phyloP scores from a whole-genome alignment of 2,797 vertebrate species.

The Petrocephalus schoutedeni region DNA sequence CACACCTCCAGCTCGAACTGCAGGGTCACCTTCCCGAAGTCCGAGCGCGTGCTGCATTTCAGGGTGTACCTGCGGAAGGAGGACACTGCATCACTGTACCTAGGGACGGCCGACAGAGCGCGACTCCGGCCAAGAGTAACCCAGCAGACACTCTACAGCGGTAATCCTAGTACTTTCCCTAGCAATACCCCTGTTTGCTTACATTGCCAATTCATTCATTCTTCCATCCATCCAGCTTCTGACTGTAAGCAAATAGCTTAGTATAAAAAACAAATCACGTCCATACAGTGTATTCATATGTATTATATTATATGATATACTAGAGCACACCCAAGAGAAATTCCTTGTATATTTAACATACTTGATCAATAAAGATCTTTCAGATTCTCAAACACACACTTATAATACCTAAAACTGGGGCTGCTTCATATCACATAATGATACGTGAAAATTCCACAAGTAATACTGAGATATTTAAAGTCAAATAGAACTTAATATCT shows the following conservation, averaged over 20 bases:
- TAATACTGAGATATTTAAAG: neutral
- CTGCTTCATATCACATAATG: neutral
- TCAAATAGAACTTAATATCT: neutral
- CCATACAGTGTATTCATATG: neutral
- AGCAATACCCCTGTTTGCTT: neutral
- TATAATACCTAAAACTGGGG: neutral
- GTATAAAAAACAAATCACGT: neutral
- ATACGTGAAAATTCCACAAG: neutral
- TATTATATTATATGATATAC: neutral
- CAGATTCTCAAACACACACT: neutral
- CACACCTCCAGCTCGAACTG: slow-evolving; percentile 92
- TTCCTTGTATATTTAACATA: neutral
- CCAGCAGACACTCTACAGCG: neutral
- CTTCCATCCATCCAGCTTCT: neutral
- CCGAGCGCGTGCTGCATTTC: slow-evolving; percentile 79
- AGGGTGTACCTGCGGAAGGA: slow-evolving; percentile 71
- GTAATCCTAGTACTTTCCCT: neutral
- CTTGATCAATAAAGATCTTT: neutral
- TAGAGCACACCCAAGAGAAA: neutral
- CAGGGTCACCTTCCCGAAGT: slow-evolving; percentile 85
- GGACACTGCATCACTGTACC: neutral
- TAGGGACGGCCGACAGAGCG: neutral
- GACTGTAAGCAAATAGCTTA: neutral
- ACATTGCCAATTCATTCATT: neutral
- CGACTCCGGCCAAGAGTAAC: neutral